A percentile compares a stretch with the other conserved stretches of the same genome.
These are phyloP conservation scores for Narcine bancroftii DNA, from an alignment of 2,113 vertebrate genomes.

Conservation along the genomic window DNA sequence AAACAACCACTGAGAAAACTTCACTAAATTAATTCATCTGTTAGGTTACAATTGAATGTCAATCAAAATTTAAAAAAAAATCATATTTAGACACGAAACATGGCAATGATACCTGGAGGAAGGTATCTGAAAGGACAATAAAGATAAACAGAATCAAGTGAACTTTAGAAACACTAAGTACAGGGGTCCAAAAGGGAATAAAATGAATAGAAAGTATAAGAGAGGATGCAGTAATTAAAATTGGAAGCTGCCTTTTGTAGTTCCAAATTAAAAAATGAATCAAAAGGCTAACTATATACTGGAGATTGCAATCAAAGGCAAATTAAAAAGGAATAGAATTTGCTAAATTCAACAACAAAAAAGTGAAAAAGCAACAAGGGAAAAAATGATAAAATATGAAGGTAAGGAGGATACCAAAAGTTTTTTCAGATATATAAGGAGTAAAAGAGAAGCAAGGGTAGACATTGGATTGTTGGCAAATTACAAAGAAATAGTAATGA, in stretches of 20 bases:
- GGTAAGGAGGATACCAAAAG: no score
- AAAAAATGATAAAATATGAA: no score
- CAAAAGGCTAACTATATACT: no score
- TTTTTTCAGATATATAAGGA: no score
- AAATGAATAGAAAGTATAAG: no score
- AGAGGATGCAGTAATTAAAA: not conserved
- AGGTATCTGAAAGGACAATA: not conserved
- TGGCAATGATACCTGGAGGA: not conserved
- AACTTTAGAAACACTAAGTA: no score
- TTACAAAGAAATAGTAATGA: no score
- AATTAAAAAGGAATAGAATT: not conserved
- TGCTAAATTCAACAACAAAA: not conserved
- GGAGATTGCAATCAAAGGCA: no score
- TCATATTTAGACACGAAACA: not conserved
- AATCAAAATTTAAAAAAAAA: not conserved
- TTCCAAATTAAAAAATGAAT: not conserved
- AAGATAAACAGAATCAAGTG: not conserved
- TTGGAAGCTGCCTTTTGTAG: not conserved
- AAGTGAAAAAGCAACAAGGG: no score
- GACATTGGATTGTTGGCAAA: no score
- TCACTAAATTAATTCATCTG: not conserved
- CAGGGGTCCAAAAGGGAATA: no score
- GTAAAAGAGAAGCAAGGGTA: no score
- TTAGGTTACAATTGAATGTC: not conserved
- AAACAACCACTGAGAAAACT: not conserved